A percentile compares a stretch with the other conserved stretches of the same genome.
phyloP scores from a whole-genome alignment of 2,113 vertebrate species.

The Oryctolagus cuniculus region DNA sequence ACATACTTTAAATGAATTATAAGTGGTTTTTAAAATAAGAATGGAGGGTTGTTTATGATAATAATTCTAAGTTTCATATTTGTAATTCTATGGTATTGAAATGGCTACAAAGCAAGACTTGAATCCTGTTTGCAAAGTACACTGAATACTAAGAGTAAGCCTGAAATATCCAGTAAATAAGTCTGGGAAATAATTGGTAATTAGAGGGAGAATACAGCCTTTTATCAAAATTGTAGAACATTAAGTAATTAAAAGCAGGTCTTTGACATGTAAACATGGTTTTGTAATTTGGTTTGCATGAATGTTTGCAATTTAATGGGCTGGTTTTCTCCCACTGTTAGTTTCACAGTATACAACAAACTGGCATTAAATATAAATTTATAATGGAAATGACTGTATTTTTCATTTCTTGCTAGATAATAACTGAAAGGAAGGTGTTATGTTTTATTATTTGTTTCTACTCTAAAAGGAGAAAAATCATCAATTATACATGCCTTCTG shows the following conservation, averaged over 20 bases:
- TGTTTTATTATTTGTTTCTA: constrained; percentile 61
- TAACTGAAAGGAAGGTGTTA: constrained; percentile 67
- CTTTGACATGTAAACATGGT: constrained; percentile 74
- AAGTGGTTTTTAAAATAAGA: constrained; percentile 20
- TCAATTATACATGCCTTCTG: constrained; percentile 51
- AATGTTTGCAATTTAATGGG: constrained; percentile 68
- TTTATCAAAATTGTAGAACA: constrained; percentile 53
- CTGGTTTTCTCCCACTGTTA: constrained; percentile 65
- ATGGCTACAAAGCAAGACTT: constrained; percentile 28
- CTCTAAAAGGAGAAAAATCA: constrained; percentile 50
- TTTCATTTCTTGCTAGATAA: constrained; percentile 72
- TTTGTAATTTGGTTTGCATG: constrained; percentile 65
- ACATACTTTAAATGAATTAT: constrained; percentile 2
- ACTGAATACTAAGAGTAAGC: constrained; percentile 50
- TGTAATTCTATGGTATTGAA: constrained; percentile 29
- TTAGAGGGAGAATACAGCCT: constrained; percentile 35
- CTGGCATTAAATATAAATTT: constrained; percentile 70
- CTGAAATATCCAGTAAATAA: constrained; percentile 59
- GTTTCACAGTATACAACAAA: constrained; percentile 60
- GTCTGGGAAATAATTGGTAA: constrained; percentile 58
- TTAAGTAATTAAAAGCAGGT: constrained; percentile 71
- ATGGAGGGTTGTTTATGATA: not conserved
- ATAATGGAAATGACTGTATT: constrained; percentile 15
- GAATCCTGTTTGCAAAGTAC: constrained; percentile 54
- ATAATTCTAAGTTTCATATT: constrained; percentile 51